These are phyloP conservation scores for Cyclargus thomasi DNA, from an alignment of 1,140 invertebrate species.

Conservation along the genomic window DNA sequence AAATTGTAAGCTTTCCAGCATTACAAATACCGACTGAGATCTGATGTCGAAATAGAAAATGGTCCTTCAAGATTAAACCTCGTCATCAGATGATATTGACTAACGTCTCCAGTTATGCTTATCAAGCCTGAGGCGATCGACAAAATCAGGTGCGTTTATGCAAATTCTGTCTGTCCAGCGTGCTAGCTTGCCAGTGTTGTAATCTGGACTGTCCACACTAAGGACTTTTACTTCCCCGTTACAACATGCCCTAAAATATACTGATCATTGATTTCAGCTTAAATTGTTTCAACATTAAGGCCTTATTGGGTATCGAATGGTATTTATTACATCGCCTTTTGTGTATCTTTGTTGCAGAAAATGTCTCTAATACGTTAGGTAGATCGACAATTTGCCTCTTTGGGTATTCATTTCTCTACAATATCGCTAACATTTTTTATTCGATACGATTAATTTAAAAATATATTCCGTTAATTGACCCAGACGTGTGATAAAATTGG, in stretches of 20 bases:
- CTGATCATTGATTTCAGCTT: conserved; percentile 2
- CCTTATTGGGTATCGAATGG: conserved; percentile 13
- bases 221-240: conserved; percentile 60
- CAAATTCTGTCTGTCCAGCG: conserved; percentile 34
- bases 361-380: conserved; percentile 17
- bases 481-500: background rate
- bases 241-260: background rate
- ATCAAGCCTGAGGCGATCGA: conserved; percentile 22
- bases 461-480: background rate
- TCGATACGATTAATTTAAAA: background rate
- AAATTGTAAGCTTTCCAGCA: background rate
- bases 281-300: background rate
- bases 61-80: background rate
- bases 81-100: background rate
- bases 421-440: background rate
- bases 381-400: no score
- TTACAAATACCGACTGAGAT: background rate
- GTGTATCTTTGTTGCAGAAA: conserved; percentile 19
- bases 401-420: no score
- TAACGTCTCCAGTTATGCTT: conserved; percentile 13
- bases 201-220: conserved; percentile 39
- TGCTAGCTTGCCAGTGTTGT: conserved; percentile 44
- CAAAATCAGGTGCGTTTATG: conserved; percentile 47
- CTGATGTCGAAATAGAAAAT: background rate
- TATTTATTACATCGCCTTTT: conserved; percentile 35